Conservation (phyloP, 2,113 vertebrate genomes). For the Bettongia penicillata region DNA sequence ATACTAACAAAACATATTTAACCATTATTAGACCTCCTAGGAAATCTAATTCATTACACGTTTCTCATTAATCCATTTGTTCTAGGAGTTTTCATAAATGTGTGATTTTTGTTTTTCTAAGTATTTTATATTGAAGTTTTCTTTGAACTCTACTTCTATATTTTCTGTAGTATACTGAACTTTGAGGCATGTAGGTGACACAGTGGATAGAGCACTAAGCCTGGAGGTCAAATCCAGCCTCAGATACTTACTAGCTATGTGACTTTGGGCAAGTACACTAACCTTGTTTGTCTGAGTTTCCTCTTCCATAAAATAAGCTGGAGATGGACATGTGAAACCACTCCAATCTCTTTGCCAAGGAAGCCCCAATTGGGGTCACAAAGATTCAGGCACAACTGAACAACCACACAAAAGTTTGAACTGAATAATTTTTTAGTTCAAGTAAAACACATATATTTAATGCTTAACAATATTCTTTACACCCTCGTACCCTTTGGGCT, state of each 20-base stretch:
- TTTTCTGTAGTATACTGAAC: slow-evolving; percentile 47
- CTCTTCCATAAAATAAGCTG: no score
- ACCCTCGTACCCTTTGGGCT: not conserved
- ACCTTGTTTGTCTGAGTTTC: no score
- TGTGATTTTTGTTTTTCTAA: slow-evolving; percentile 55
- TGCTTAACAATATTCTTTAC: slow-evolving; percentile 8
- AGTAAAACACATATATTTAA: slow-evolving; percentile 41
- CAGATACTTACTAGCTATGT: no score
- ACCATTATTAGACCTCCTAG: not conserved
- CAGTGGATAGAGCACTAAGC: no score
- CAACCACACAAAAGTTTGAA: not conserved
- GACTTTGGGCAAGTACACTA: no score
- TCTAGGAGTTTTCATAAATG: slow-evolving; percentile 65
- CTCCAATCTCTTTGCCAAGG: no score
- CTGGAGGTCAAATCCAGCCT: no score
- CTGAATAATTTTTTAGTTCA: slow-evolving; percentile 44
- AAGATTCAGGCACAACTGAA: no score
- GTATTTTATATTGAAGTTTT: slow-evolving; percentile 35
- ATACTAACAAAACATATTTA: slow-evolving; percentile 43
- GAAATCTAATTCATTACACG: slow-evolving; percentile 34
- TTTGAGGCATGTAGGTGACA: not conserved
- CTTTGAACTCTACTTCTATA: slow-evolving; percentile 41
- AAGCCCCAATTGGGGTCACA: no score
- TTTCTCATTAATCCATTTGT: slow-evolving; percentile 33
- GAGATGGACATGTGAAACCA: no score